Percentiles rank a stretch among this genome's conserved stretches.
Conservation (phyloP, 2,113 vertebrate species). For the Myocastor coypus region DNA sequence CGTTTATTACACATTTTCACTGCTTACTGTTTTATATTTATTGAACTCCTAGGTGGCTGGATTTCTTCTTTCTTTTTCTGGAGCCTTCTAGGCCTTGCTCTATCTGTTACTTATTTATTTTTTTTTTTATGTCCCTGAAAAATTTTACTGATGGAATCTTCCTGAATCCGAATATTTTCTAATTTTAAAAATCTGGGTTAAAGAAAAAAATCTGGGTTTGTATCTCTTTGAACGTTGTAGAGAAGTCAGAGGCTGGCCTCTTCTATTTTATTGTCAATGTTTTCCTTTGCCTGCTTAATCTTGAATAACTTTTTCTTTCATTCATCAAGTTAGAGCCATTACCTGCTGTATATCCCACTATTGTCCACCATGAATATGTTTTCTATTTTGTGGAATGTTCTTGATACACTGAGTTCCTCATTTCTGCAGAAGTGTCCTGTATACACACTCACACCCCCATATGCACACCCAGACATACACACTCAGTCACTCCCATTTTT, state of each 20-base stretch:
- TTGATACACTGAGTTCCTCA: neutral
- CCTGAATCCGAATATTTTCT: neutral
- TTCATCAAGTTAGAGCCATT: neutral
- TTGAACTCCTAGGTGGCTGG: neutral
- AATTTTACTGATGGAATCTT: neutral
- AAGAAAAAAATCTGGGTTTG: neutral
- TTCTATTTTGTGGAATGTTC: neutral
- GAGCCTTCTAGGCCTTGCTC: neutral
- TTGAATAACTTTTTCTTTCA: neutral
- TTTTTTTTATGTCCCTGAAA: neutral
- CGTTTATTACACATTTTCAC: conserved; percentile 41
- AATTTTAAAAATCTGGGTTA: neutral
- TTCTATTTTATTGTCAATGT: neutral
- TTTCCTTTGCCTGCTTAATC: neutral
- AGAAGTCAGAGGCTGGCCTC: neutral
- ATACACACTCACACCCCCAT: neutral
- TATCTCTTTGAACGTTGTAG: neutral
- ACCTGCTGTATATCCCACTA: neutral
- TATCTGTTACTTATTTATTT: no score
- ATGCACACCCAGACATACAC: neutral
- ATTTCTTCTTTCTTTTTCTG: neutral
- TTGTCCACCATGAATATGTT: neutral
- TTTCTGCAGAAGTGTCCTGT: neutral
- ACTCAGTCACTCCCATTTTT: neutral
- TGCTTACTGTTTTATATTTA: conserved; percentile 26